A percentile compares a stretch with the other conserved stretches of the same genome.
Conservation (phyloP, 2,888 invertebrate species). For the Mesorhabditis belari region DNA sequence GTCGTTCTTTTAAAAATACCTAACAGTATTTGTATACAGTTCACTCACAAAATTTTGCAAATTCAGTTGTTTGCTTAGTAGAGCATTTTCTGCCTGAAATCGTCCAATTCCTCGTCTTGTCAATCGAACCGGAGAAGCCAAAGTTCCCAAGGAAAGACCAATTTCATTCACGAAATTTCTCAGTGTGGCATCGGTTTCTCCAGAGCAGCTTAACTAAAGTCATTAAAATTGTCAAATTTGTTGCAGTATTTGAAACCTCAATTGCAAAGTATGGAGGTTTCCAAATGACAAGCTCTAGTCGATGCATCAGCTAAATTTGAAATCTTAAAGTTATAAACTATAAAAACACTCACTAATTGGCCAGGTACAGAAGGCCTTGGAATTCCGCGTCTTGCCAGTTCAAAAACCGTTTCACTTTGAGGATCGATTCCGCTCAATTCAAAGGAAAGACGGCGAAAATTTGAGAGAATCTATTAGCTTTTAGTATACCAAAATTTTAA, state of each 20-base stretch:
- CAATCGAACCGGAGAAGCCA: background rate
- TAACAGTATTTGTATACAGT: too few species aligned
- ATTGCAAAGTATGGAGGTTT: slow-evolving; percentile 76
- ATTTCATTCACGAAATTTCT: slow-evolving; percentile 73
- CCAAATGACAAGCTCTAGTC: slow-evolving; percentile 75
- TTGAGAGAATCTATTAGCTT: background rate
- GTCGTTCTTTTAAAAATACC: background rate
- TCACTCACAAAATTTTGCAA: slow-evolving; percentile 63
- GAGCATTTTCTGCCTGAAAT: slow-evolving; percentile 70
- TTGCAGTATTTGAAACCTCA: slow-evolving; percentile 72
- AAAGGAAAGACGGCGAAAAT: background rate
- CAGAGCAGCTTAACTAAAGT: slow-evolving; percentile 52
- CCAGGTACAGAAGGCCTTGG: slow-evolving; percentile 68
- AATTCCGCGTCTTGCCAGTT: slow-evolving; percentile 74
- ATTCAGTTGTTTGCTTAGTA: slow-evolving; percentile 77
- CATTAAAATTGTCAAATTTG: background rate
- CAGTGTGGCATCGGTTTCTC: slow-evolving; percentile 69
- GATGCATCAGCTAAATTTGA: slow-evolving; percentile 76
- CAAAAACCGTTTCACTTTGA: slow-evolving; percentile 76
- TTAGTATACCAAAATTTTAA: too few species aligned
- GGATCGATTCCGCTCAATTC: background rate
- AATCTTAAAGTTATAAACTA: too few species aligned
- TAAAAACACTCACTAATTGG: too few species aligned
- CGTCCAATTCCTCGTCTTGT: slow-evolving; percentile 62
- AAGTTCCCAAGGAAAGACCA: slow-evolving; percentile 65